Base-by-base conservation (phyloP, 2,797 vertebrate genomes). In the Sparus aurata region DNA sequence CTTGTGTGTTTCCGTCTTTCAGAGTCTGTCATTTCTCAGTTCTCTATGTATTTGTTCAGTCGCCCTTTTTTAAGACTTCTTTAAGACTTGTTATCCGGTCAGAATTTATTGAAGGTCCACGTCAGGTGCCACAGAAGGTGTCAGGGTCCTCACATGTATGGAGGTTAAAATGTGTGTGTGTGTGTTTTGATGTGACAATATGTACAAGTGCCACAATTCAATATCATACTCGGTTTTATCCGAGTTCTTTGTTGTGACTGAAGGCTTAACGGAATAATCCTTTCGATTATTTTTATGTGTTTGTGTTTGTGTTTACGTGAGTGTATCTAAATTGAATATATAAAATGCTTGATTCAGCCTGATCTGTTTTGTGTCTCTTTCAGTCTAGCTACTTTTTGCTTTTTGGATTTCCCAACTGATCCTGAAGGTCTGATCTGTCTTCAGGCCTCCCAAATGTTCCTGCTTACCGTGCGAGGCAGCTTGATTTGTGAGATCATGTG, bases 191-290 rank as follows among this genome's bases (percentile, higher is more conserved):
- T 59, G 23, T 23, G 20, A 60, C n/a, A 69, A 46, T 16, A 72
- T 47, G 43, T 50, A 20, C 9, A 83, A 64, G 73, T 60, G 30
- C n/a, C 3, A 3, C 22, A 49, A 72, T 73, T 46, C 13, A 79
- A 57, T 76, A 34, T 30, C 10, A n/a, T 52, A 12, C 17, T 16
- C 7, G 18, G 13, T n/a, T 67, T 75, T 22, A 67, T 30, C n/a
- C 3, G 15, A 23, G 30, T 16, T 73, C 2, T 62, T 22, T 68
- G 16, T 10, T 70, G 46, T 76, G 61, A 83, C 20, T 47, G 43
- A 70, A 46, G 54, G 73, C 80, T 82, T 73, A 75, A 47, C 45
- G 27, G 22, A 69, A 59, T 71, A 64, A 85, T 57, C 69, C 15
- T 59, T 1, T 20, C 11, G 49, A 17, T 66, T 63, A 58, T 79